Conservation (phyloP, 2,797 vertebrate genomes). For the Heliangelus exortis region DNA sequence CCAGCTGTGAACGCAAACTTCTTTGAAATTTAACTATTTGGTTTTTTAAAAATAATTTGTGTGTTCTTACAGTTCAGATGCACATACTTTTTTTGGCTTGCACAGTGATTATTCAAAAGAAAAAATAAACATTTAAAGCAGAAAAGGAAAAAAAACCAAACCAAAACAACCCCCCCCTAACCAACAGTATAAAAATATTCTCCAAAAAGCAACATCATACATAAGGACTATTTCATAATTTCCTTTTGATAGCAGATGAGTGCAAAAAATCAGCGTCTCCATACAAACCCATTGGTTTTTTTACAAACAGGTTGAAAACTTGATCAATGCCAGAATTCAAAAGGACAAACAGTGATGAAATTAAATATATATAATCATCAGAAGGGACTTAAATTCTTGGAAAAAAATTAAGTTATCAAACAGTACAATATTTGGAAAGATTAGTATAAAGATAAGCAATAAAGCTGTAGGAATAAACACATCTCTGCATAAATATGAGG, state of each 20-base stretch:
- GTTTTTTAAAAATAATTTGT: constrained; percentile 29
- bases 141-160: neutral
- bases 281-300: neutral
- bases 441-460: neutral
- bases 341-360: constrained; percentile 38
- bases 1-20: constrained; percentile 17
- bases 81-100: constrained; percentile 29
- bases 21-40: constrained; percentile 23
- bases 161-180: neutral
- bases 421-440: constrained; percentile 28
- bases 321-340: neutral
- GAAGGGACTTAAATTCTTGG: constrained; percentile 9
- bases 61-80: neutral
- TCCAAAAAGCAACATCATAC: neutral
- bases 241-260: neutral
- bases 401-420: neutral
- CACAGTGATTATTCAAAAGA: neutral
- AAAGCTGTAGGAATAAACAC: neutral
- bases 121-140: constrained; percentile 29
- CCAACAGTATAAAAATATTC: neutral
- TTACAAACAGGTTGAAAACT: neutral
- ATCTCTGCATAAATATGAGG: neutral
- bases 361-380: constrained; percentile 16
- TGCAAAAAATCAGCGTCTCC: neutral
- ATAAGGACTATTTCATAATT: neutral